phyloP scores from a whole-genome alignment of 2,113 vertebrate species.

The Xiphophorus maculatus region DNA sequence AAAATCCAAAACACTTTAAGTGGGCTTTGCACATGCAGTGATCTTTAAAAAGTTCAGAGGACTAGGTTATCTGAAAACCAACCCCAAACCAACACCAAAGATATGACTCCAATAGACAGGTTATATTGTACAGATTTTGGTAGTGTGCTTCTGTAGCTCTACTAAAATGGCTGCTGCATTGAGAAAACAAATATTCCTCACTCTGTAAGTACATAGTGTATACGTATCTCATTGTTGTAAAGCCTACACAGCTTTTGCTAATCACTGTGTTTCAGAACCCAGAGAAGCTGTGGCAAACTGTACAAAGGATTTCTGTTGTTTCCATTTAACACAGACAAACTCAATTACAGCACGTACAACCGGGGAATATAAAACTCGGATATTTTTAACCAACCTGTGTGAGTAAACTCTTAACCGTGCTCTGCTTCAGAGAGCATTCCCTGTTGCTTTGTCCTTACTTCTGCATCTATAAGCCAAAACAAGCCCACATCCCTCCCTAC shows the following conservation, averaged over 20 bases:
- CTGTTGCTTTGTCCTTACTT: constrained; percentile 64
- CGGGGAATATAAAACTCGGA: constrained; percentile 44
- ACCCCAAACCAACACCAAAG: no score
- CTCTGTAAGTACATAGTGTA: constrained; percentile 24
- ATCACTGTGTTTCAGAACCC: constrained; percentile 54
- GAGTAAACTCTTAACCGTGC: constrained; percentile 48
- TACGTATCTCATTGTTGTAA: constrained; percentile 40
- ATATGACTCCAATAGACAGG: no score
- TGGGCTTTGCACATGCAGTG: no score
- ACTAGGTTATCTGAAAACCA: no score
- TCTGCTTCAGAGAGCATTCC: constrained; percentile 51
- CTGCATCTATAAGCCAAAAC: constrained; percentile 59
- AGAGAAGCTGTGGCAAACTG: constrained; percentile 50
- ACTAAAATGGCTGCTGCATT: neutral
- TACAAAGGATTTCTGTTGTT: constrained; percentile 66
- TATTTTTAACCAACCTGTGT: constrained; percentile 63
- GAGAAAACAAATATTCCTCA: constrained; percentile 6
- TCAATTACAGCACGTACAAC: constrained; percentile 70
- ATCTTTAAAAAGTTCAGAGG: no score
- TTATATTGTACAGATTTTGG: no score
- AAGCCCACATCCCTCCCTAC: constrained; percentile 59
- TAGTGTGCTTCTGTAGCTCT: neutral
- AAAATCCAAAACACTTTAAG: no score
- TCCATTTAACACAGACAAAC: constrained; percentile 65
- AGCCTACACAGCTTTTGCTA: constrained; percentile 51